Conservation (phyloP, 2,797 vertebrate genomes). For the Fringilla coelebs region DNA sequence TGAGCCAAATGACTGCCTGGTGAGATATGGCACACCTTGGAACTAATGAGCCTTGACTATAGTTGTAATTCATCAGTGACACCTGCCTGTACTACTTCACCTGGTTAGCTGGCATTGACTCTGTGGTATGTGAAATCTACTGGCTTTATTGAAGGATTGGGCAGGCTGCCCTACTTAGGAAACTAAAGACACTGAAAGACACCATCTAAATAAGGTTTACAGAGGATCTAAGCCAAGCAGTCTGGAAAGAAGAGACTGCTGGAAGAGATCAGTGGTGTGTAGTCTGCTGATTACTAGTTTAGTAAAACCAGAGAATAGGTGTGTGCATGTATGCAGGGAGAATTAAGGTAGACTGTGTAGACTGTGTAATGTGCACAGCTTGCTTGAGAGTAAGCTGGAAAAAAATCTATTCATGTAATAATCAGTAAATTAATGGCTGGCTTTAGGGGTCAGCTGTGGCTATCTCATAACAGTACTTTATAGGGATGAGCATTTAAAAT, state of each 20-base stretch:
- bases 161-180: background rate
- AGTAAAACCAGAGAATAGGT: background rate
- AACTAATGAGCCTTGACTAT: background rate
- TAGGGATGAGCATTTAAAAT: background rate
- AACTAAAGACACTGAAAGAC: background rate
- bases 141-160: background rate
- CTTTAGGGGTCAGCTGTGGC: background rate
- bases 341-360: background rate
- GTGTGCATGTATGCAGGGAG: background rate
- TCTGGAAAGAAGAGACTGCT: background rate
- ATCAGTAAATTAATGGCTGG: background rate
- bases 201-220: background rate
- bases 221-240: background rate
- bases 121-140: background rate
- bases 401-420: background rate
- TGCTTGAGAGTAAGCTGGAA: background rate
- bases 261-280: background rate
- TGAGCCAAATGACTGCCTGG: background rate
- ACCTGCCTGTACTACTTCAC: background rate
- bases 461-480: background rate
- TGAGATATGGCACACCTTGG: background rate
- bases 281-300: background rate
- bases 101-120: background rate
- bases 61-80: background rate
- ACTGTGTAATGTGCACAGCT: background rate